Percentiles rank a stretch among this genome's conserved stretches.
Conservation (phyloP, 2,113 vertebrate species). For the Todiramphus chloris region DNA sequence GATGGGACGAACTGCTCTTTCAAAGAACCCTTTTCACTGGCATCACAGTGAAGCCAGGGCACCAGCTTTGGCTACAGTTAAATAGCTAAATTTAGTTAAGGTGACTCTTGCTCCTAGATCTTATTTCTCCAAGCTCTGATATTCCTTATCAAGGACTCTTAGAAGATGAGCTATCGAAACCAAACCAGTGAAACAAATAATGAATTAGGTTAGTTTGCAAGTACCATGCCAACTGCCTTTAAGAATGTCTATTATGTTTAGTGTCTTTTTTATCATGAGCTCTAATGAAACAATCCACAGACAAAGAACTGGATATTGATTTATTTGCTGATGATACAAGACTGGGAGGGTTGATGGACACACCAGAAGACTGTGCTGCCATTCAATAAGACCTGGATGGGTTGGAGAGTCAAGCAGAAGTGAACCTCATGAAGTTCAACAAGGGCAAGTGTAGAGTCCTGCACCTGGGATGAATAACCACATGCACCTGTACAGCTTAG, state of each 20-base stretch:
- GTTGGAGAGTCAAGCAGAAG: too few relatives aligned
- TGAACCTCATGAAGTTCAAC: too few relatives aligned
- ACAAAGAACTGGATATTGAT: not conserved
- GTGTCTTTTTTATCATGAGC: not conserved
- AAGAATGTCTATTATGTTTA: not conserved
- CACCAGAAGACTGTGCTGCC: too few relatives aligned
- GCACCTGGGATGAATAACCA: too few relatives aligned
- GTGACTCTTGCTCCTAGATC: not conserved
- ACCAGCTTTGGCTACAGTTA: not conserved
- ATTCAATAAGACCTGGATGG: too few relatives aligned
- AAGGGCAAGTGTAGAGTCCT: too few relatives aligned
- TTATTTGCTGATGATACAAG: not conserved
- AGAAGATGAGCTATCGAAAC: not conserved
- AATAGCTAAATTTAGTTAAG: not conserved
- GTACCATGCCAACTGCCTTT: not conserved
- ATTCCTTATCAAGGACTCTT: not conserved
- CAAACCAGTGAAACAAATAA: not conserved
- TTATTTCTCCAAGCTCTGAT: not conserved
- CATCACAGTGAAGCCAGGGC: not conserved
- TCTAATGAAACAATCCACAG: not conserved
- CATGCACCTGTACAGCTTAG: too few relatives aligned
- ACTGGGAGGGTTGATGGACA: too few relatives aligned
- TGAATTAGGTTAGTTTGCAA: not conserved
- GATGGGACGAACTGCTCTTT: not conserved
- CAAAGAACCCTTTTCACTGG: not conserved